Percentiles rank a stretch among this genome's conserved stretches.
phyloP scores from a whole-genome alignment of 2,888 invertebrate genomes.

The Himalopsyche japonica region DNA sequence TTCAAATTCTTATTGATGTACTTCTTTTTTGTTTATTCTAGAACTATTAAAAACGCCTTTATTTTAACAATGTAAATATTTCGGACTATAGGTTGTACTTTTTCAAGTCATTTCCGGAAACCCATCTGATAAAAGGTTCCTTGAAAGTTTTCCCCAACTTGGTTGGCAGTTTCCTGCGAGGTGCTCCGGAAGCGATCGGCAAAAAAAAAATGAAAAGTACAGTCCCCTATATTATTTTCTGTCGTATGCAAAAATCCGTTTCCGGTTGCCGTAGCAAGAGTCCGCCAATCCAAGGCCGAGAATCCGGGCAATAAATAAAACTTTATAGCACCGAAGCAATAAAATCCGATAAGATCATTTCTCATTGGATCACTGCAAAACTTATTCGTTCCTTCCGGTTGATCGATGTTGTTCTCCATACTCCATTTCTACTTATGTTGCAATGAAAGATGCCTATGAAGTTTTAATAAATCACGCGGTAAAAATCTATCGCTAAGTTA shows the following conservation, averaged over 20 bases:
- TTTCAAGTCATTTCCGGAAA: neutral
- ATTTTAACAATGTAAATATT: neutral
- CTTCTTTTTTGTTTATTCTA: no score
- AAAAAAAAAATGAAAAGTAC: conserved; percentile 4
- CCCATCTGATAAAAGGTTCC: neutral
- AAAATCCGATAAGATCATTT: conserved; percentile 39
- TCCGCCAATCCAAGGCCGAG: conserved; percentile 27
- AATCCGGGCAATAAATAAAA: conserved; percentile 36
- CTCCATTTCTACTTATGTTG: neutral
- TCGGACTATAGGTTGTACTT: neutral
- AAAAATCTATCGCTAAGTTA: no score
- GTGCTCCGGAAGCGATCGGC: neutral
- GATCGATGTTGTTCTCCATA: conserved; percentile 29
- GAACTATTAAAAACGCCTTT: neutral
- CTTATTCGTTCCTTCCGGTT: conserved; percentile 35
- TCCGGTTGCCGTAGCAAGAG: conserved; percentile 18
- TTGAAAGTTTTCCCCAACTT: neutral
- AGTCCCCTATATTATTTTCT: conserved; percentile 22
- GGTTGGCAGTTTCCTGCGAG: conserved; percentile 6
- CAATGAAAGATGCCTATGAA: neutral
- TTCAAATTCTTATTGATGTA: no score
- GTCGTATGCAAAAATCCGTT: conserved; percentile 32
- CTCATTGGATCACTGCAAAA: conserved; percentile 37
- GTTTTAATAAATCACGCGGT: no score
- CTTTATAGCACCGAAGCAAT: conserved; percentile 34